Base-by-base conservation (phyloP, 2,888 invertebrate genomes). In the Pseudococcus viburni region DNA sequence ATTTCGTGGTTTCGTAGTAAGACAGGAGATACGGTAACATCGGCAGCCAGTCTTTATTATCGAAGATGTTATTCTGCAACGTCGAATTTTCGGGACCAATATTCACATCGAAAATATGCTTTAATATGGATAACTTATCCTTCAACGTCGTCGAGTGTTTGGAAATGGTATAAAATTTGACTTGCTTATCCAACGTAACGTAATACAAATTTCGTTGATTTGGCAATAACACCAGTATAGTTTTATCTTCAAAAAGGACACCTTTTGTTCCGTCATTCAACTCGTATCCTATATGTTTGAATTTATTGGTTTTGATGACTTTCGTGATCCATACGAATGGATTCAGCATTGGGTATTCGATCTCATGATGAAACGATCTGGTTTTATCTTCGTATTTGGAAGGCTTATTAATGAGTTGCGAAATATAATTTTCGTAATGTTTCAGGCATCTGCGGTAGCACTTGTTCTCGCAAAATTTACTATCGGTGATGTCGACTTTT, bases 231-330 rank as follows among this genome's bases (percentile, higher is more conserved):
- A 26, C 84, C 46, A 88, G 22, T n/a, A 84, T 26, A 11, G 88
- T 88, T 68, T 73, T 68, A 26, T 88, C 88, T 22, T 84, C 84
- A n/a, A 48, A 88, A 46, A 88, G 26, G n/a, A 84, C 68, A 15
- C 88, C 88, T 46, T 42, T 88, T 7, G 88, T 88, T 0, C 88
- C 88, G 26, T 88, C 88, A 19, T 88, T 88, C n/a, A 88, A 46
- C 8, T 80, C 73, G 33, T 88, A 88, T 8, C 85, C 88, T 15
- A 88, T 59, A 48, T 85, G 46, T 55, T 77, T 80, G n/a, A 59
- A 26, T 33, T 77, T 80, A 15, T 55, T 80, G 12, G 59, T n/a
- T 39, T 88, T 85, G 15, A 68, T 33, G 2, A 85, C 26, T 19
- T 85, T 59, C 12, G 19, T 73, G 0, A 88, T 39, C 88, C 88